A percentile compares a stretch with the other conserved stretches of the same genome.
Conservation (phyloP, 2,888 invertebrate species). For the Andricus quercusramuli region DNA sequence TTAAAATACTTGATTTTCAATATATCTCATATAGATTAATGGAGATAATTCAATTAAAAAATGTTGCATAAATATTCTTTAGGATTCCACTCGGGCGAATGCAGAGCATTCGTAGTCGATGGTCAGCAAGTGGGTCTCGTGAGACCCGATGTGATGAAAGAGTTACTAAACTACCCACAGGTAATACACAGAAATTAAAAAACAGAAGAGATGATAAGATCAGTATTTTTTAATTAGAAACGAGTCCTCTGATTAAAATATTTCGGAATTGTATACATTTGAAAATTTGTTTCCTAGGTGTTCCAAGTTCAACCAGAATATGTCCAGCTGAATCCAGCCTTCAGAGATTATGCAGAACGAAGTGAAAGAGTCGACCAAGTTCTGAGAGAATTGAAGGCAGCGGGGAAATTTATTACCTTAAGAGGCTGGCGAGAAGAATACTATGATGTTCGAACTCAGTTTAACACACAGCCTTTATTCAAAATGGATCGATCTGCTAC, state of each 20-base stretch:
- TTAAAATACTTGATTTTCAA: background rate
- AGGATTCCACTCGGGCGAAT: conserved; percentile 89
- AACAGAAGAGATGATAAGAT: background rate
- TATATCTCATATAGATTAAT: background rate
- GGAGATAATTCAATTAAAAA: too few relatives aligned
- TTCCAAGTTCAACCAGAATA: conserved; percentile 86
- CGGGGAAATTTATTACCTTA: conserved; percentile 89
- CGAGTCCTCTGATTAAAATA: background rate
- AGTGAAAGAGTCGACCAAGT: conserved; percentile 89
- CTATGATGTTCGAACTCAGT: conserved; percentile 92
- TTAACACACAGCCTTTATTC: conserved; percentile 82
- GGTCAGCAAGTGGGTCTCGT: conserved; percentile 94
- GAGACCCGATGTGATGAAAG: conserved; percentile 90
- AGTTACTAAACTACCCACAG: conserved; percentile 90
- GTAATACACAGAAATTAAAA: conserved; percentile 77
- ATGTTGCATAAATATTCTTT: conserved; percentile 50
- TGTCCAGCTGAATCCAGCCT: conserved; percentile 92
- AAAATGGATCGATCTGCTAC: conserved; percentile 96
- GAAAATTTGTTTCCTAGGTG: conserved; percentile 79
- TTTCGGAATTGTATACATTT: background rate
- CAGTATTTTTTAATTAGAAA: background rate
- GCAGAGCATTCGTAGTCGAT: conserved; percentile 92
- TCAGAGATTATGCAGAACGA: conserved; percentile 91
- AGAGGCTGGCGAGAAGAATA: conserved; percentile 97
- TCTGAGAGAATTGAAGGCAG: conserved; percentile 86